Conservation (phyloP, 2,113 vertebrate species). For the Melanocharis versteri region DNA sequence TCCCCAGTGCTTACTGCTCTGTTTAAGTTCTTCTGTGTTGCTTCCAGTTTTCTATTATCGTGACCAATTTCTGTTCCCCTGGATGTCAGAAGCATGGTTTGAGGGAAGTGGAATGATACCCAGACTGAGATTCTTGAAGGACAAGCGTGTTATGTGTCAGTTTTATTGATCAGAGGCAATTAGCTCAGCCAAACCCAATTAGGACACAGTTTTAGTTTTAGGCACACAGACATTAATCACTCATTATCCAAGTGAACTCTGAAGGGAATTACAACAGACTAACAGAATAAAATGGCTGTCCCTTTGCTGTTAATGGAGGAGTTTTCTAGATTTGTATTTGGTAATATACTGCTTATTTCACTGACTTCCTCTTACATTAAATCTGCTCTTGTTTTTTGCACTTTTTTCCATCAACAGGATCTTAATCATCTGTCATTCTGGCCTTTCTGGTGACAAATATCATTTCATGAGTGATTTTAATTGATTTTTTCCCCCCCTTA, state of each 20-base stretch:
- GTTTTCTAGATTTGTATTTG: neutral
- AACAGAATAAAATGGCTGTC: constrained; percentile 8
- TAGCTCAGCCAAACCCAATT: constrained; percentile 44
- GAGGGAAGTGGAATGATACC: neutral
- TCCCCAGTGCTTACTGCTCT: neutral
- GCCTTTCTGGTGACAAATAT: constrained; percentile 6
- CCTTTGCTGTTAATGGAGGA: neutral
- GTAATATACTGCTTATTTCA: neutral
- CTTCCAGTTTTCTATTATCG: neutral
- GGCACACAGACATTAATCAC: constrained; percentile 21
- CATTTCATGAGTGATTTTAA: neutral
- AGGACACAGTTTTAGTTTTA: constrained; percentile 46
- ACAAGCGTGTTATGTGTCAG: neutral
- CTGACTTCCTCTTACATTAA: neutral
- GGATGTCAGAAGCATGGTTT: neutral
- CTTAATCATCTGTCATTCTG: constrained; percentile 21
- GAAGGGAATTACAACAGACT: neutral
- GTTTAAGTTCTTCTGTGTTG: neutral
- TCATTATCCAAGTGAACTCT: constrained; percentile 42
- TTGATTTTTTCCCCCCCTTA: neutral
- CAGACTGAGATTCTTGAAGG: constrained; percentile 11
- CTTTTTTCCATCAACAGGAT: neutral
- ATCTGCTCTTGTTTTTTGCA: neutral
- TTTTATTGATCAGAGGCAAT: constrained; percentile 52
- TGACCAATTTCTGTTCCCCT: neutral